phyloP scores from a whole-genome alignment of 2,113 vertebrate genomes.

The Lethenteron camtschaticum region DNA sequence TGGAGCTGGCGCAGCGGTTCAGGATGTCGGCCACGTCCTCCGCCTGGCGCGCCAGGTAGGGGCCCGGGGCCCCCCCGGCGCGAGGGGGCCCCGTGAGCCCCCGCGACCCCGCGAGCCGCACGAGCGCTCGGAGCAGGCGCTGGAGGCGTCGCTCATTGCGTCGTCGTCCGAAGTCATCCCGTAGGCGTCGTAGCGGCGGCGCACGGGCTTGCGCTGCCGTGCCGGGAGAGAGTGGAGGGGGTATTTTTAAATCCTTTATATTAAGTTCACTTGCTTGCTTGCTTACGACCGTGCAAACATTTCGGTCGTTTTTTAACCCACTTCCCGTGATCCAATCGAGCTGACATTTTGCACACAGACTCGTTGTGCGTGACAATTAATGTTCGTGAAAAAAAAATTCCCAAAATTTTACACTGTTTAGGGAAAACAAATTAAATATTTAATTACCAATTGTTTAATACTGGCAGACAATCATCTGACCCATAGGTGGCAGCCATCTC shows the following conservation, averaged over 20 bases:
- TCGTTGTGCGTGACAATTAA: no score
- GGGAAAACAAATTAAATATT: no score
- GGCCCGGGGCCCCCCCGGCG: background rate
- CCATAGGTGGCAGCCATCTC: no score
- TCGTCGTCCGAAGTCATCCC: conserved; percentile 1
- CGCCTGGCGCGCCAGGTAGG: conserved; percentile 26
- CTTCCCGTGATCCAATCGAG: no score
- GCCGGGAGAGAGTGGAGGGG: background rate
- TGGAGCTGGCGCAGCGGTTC: background rate
- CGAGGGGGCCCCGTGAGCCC: conserved; percentile 25
- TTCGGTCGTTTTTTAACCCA: no score
- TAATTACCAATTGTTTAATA: no score
- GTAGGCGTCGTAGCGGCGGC: conserved; percentile 57
- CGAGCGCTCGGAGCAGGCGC: conserved; percentile 1
- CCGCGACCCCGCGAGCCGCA: background rate
- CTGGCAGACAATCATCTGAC: no score
- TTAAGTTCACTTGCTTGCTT: no score
- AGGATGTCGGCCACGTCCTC: conserved; percentile 3
- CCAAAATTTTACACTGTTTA: no score
- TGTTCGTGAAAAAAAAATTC: no score
- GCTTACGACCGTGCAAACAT: no score
- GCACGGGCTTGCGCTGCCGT: conserved; percentile 56
- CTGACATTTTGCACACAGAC: no score
- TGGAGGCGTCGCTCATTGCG: background rate
- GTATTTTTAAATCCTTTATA: background rate